phyloP scores from a whole-genome alignment of 92 coral and sea anemone genomes.

The Virgularia gustaviana region DNA sequence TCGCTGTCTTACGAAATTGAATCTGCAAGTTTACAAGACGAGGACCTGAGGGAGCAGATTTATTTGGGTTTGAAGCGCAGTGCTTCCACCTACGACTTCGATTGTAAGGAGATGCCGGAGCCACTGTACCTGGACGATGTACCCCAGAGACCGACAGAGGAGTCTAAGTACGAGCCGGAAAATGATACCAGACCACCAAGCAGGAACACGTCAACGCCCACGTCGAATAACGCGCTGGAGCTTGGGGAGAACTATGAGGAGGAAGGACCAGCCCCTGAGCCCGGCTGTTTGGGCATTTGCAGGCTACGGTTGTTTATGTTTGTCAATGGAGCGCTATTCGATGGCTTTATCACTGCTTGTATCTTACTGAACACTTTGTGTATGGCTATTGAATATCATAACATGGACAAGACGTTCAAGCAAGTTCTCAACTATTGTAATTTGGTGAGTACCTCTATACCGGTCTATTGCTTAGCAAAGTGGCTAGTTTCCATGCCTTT shows the following conservation, averaged over 20 bases:
- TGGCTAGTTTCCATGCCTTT: not conserved
- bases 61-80: slow-evolving; percentile 71
- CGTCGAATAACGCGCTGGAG: slow-evolving; percentile 48
- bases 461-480: not conserved
- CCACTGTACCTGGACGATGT: slow-evolving; percentile 83
- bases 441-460: slow-evolving; percentile 53
- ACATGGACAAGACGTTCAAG: slow-evolving; percentile 62
- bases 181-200: not conserved
- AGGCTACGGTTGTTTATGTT: slow-evolving; percentile 24
- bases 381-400: slow-evolving; percentile 82
- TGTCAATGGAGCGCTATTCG: slow-evolving; percentile 72
- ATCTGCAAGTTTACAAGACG: slow-evolving; percentile 90
- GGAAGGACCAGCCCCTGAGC: slow-evolving; percentile 27
- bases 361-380: slow-evolving; percentile 90
- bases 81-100: slow-evolving; percentile 89
- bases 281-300: slow-evolving; percentile 35
- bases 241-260: slow-evolving; percentile 46
- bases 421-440: slow-evolving; percentile 68
- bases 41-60: slow-evolving; percentile 54
- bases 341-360: slow-evolving; percentile 86
- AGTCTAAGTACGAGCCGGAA: slow-evolving; percentile 20
- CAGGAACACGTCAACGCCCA: slow-evolving; percentile 37
- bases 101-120: slow-evolving; percentile 70
- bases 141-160: slow-evolving; percentile 57
- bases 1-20: slow-evolving; percentile 95